These are phyloP conservation scores for Tichodroma muraria DNA, from an alignment of 2,113 vertebrate species.

Conservation along the genomic window DNA sequence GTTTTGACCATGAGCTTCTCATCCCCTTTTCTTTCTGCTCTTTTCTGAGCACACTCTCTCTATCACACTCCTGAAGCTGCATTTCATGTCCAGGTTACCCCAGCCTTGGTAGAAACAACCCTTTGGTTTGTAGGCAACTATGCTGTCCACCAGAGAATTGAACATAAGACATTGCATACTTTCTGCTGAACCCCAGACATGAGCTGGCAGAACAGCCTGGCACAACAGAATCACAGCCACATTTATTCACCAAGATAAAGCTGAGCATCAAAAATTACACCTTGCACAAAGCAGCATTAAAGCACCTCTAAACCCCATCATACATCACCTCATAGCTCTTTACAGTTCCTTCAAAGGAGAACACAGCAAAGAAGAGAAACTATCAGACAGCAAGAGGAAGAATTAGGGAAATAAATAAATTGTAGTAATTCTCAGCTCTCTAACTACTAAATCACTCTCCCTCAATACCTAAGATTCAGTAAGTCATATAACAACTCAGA, in stretches of 20 bases:
- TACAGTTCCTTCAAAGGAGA: neutral
- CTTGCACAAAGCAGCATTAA: neutral
- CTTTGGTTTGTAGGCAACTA: neutral
- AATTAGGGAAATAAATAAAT: neutral
- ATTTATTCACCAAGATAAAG: neutral
- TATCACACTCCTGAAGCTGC: neutral
- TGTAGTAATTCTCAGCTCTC: neutral
- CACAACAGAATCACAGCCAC: neutral
- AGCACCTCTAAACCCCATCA: neutral
- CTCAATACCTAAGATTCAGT: neutral
- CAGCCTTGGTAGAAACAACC: neutral
- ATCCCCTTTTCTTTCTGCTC: neutral
- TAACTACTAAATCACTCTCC: neutral
- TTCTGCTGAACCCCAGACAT: neutral
- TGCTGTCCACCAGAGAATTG: neutral
- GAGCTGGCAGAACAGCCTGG: neutral
- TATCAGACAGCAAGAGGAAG: neutral
- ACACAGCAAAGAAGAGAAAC: neutral
- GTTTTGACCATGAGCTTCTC: neutral
- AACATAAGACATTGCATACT: fast-evolving
- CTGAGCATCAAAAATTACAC: neutral
- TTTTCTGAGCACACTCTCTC: no score
- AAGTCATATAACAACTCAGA: neutral
- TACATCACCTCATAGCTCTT: neutral
- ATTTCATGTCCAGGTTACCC: neutral